These are phyloP conservation scores for Brachionus manjavacas DNA, from an alignment of 1,140 invertebrate genomes.

Conservation along the genomic window DNA sequence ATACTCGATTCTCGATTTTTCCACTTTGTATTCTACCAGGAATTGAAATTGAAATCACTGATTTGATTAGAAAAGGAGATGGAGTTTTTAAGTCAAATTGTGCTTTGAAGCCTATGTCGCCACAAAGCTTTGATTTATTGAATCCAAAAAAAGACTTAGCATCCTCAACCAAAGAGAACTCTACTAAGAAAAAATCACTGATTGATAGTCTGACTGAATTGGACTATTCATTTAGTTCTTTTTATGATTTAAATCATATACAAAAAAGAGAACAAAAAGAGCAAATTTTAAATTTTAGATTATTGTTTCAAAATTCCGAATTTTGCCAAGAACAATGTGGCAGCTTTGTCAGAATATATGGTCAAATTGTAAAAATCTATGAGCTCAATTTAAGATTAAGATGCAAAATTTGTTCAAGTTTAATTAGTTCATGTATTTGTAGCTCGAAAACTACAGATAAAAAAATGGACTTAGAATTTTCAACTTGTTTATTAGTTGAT, in stretches of 20 bases:
- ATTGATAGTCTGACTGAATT: not conserved
- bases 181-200: not conserved
- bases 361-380: conserved; percentile 22
- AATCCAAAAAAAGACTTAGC: not conserved
- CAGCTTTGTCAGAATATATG: not conserved
- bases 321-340: not conserved
- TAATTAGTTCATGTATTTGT: conserved; percentile 3
- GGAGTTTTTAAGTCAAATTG: not conserved
- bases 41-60: not conserved
- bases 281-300: not conserved
- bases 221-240: not conserved
- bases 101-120: not conserved
- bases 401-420: not conserved
- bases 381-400: conserved; percentile 20
- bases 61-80: conserved; percentile 23
- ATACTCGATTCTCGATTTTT: not conserved
- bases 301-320: not conserved
- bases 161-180: not conserved
- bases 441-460: not conserved
- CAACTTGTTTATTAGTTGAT: not conserved
- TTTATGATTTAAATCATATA: not conserved
- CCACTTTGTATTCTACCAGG: not conserved
- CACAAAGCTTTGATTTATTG: not conserved
- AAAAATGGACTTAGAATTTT: not conserved
- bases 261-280: not conserved